Evolutionary conservation across 2,888 invertebrate genomes (phyloP).

Genomic region (Ectobius pallidus): DNA sequence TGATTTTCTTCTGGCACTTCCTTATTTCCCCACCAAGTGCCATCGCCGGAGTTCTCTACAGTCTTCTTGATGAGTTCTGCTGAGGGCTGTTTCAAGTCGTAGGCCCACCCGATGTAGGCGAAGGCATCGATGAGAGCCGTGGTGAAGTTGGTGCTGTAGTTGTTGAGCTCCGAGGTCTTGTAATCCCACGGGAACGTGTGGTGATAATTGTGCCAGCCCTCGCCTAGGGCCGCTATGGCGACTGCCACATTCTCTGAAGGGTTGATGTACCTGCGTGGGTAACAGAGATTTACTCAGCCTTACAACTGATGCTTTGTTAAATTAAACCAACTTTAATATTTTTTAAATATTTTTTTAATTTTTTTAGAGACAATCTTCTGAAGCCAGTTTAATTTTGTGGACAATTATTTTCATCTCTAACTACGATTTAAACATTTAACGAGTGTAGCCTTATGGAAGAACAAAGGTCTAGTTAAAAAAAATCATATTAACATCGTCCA

Average conservation of each 20-base stretch:
- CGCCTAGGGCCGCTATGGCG: slow-evolving; percentile 53
- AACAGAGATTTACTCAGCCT: too few species aligned
- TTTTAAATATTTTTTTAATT: too few species aligned
- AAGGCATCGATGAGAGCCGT: slow-evolving; percentile 80
- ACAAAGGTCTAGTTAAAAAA: too few species aligned
- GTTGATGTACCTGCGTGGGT: slow-evolving; percentile 49
- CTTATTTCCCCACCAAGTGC: slow-evolving; percentile 50
- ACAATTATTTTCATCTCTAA: too few species aligned
- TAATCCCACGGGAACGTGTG: slow-evolving; percentile 83
- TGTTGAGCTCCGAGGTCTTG: slow-evolving; percentile 79
- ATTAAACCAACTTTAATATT: too few species aligned
- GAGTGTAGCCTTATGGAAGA: too few species aligned
- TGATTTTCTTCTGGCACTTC: background rate
- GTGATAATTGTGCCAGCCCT: slow-evolving; percentile 65
- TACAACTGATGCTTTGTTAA: too few species aligned
- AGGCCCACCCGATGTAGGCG: slow-evolving; percentile 84
- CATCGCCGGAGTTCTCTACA: slow-evolving; percentile 76
- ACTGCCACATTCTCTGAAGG: slow-evolving; percentile 56
- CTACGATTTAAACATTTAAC: too few species aligned
- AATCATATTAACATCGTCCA: too few species aligned
- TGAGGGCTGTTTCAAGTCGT: slow-evolving; percentile 83
- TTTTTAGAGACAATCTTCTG: too few species aligned
- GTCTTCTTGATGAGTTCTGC: slow-evolving; percentile 70
- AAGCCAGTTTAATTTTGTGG: too few species aligned
- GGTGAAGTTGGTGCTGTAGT: slow-evolving; percentile 69